Percentiles rank a stretch among this genome's conserved stretches.
phyloP scores from a whole-genome alignment of 2,113 vertebrate genomes.

The Falco punctatus region DNA sequence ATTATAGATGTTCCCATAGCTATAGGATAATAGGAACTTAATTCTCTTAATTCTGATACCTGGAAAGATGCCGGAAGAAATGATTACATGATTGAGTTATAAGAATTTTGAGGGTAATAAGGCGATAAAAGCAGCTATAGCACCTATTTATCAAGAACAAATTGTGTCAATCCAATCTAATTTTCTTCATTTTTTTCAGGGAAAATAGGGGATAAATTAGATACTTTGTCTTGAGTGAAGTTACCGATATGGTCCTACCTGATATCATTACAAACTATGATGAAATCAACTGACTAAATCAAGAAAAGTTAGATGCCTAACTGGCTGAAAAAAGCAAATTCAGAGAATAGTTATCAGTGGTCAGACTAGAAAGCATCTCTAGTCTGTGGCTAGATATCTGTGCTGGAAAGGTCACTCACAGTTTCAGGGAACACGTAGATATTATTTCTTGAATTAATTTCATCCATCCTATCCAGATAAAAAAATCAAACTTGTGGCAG shows the following conservation, averaged over 20 bases:
- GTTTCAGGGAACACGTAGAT: not conserved
- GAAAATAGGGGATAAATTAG: not conserved
- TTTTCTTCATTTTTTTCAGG: not conserved
- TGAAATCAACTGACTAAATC: not conserved
- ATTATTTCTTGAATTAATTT: not conserved
- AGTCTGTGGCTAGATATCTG: not conserved
- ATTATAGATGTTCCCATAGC: not conserved
- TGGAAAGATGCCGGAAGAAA: not conserved
- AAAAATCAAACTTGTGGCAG: not conserved
- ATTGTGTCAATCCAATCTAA: not conserved
- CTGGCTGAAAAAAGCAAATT: not conserved
- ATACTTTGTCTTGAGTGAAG: not conserved
- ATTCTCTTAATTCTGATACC: not conserved
- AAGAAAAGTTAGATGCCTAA: not conserved
- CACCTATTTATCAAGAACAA: conserved; percentile 13
- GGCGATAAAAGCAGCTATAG: conserved; percentile 20
- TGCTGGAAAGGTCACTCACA: not conserved
- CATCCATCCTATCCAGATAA: not conserved
- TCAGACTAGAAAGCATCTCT: not conserved
- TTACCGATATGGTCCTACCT: not conserved
- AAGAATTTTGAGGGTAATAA: conserved; percentile 12
- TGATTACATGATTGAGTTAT: not conserved
- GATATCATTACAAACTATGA: not conserved
- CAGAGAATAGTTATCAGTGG: not conserved
- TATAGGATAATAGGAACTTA: not conserved